Evolutionary conservation across 2,888 invertebrate genomes (phyloP), one percentile per base, ranked within the genome.

Genomic region (Drosophila paracracens): DNA sequence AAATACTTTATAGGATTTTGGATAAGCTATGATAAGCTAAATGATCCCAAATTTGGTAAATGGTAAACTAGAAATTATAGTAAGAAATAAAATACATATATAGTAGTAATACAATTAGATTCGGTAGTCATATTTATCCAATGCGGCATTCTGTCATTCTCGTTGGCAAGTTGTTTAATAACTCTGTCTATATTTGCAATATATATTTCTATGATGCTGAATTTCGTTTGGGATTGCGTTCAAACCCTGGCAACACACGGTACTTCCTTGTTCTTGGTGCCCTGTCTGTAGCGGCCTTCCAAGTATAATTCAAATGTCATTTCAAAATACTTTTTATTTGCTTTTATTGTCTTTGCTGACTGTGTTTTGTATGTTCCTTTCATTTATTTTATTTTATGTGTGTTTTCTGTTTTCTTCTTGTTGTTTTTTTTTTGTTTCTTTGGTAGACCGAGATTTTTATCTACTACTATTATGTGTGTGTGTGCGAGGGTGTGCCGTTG

Each of bases 241-340:
- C 2, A 52, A 65, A 25, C 64, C 64, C 60, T 67, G 54, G 36
- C n/a, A 38, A 4, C 16, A 38, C 33, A 27, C 18, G 40, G 13
- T 35, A 59, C 48, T 69, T 65, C 64, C 57, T 69, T 35, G 48
- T 29, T 63, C 11, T 54, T 10, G 54, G 1, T 5, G 36, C 46
- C 64, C 57, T 61, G 69, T 46, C 25, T 31, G 36, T 33, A 27
- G 38, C 36, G 10, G 8, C 31, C 53, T 25, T 79, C 71, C 71
- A 66, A 70, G 71, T 76, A 76, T 76, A 82, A 83, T 82, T 88
- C 70, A 79, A 88, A 88, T 75, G 75, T 43, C 81, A 83, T 88
- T 83, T 85, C 57, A 43, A 76, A 78, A 75, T 74, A 87, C 76
- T 76, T 84, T 71, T 83, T 83, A 88, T 86, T 86, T 83, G 74